Evolutionary conservation across 2,797 vertebrate species (phyloP), one percentile per base, ranked within the genome.

Genomic region (Gadopsis marmoratus): DNA sequence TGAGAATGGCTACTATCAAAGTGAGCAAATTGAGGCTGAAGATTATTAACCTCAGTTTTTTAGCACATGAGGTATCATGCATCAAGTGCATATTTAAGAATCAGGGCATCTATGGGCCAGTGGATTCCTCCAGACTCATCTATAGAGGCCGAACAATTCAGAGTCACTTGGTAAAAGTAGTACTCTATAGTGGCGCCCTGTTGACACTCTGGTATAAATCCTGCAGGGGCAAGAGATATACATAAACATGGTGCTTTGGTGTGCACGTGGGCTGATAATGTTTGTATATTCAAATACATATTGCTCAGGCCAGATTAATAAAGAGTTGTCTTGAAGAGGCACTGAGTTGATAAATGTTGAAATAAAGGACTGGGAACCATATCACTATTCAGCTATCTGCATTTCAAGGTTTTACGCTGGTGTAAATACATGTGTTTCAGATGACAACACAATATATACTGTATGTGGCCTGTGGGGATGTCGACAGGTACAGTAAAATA

Each of bases 141-240:
- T 75, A 98, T 97, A 55, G 94, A 92, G 2, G 89, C 8, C 0
- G 97, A 95, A 71, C 89, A 95, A 71, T 97, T 97, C 62, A 99
- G 88, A 6, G 97, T 97, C 90, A 96, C 94, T 69, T 97, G 86
- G 93, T 98, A 99, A 95, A 97, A 99, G 90, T 92, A 99, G 81
- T 98, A 98, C 89, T 98, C 97, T 70, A 97, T 96, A 0, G 97
- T 78, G 73, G 97, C 96, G 89, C 97, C 98, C 83, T 37, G 87
- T 66, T 94, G 87, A 67, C 97, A 99, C 85, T 98, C 97, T 0
- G 95, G 67, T 60, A 95, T 14, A 7, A 89, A 94, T 68, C 53
- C 97, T 98, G 74, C 0, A 64, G 47, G 21, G 19, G 23, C 17
- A 95, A 48, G 2, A 81, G 61, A 47, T 6, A 54, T 33, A 11